Percentiles rank a stretch among this genome's conserved stretches.
Evolutionary conservation across 2,888 invertebrate species (phyloP).

Genomic region (Smittia sp.): DNA sequence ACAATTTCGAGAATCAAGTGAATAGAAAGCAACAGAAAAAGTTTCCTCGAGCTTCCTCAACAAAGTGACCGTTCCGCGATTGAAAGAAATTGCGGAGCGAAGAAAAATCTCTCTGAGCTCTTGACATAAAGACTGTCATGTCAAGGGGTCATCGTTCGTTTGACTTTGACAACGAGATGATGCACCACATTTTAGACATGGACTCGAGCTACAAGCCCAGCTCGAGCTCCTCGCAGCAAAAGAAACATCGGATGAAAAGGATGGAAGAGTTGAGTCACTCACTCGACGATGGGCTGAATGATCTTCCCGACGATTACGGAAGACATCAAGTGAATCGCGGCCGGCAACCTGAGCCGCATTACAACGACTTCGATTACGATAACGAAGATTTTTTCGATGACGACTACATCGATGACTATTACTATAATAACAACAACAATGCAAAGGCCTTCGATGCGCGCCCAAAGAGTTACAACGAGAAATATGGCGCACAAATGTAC

Average conservation of each 20-base stretch:
- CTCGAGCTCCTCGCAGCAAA: neutral
- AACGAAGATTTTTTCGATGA: conserved; percentile 29
- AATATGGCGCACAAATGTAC: conserved; percentile 21
- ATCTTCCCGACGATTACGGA: conserved; percentile 17
- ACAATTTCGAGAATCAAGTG: neutral
- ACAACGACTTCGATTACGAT: conserved; percentile 34
- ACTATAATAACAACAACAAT: conserved; percentile 12
- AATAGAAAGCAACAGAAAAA: neutral
- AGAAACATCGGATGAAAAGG: conserved; percentile 14
- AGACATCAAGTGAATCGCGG: neutral
- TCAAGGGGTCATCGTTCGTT: conserved; percentile 19
- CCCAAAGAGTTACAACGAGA: conserved; percentile 38
- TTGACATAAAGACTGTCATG: conserved; percentile 10
- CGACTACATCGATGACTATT: conserved; percentile 36
- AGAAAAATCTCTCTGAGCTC: neutral
- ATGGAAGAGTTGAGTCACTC: conserved; percentile 40
- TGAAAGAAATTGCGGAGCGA: neutral
- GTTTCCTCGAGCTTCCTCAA: neutral
- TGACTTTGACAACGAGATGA: conserved; percentile 30
- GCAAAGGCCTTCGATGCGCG: conserved; percentile 2
- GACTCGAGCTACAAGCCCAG: conserved; percentile 23
- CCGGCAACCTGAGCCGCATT: neutral
- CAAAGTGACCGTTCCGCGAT: neutral
- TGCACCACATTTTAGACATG: conserved; percentile 34
- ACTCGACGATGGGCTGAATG: conserved; percentile 34